Evolutionary conservation across 2,113 vertebrate genomes (phyloP).

Genomic region (Ardeotis arabs): DNA sequence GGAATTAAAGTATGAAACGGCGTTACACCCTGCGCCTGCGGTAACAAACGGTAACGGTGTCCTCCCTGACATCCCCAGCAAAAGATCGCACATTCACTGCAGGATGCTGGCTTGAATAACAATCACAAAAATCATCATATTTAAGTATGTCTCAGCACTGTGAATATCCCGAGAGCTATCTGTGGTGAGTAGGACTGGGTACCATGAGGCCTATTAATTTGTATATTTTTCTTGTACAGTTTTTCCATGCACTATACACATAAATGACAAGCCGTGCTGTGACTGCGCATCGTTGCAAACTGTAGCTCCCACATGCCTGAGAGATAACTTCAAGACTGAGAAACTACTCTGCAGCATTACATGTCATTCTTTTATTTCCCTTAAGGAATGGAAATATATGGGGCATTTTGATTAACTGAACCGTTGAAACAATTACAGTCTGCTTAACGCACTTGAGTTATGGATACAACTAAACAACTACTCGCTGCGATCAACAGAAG

Average conservation of each 20-base stretch:
- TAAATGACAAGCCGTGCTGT: background rate
- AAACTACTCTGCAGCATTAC: background rate
- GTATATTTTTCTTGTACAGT: accelerated
- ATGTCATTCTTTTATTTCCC: background rate
- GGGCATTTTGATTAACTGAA: background rate
- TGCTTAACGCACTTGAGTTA: background rate
- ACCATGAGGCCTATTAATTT: background rate
- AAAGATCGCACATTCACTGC: background rate
- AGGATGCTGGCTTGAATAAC: background rate
- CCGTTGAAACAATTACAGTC: background rate
- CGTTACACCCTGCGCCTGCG: background rate
- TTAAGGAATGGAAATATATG: background rate
- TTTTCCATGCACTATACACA: background rate
- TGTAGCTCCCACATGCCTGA: background rate
- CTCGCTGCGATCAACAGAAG: background rate
- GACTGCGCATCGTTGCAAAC: accelerated
- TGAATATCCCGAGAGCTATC: background rate
- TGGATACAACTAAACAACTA: background rate
- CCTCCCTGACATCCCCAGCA: background rate
- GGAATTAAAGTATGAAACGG: background rate
- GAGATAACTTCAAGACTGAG: background rate
- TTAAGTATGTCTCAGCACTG: background rate
- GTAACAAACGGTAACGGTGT: background rate
- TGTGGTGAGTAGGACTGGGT: background rate
- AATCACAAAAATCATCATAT: background rate